Base-by-base conservation (phyloP, 1,140 invertebrate genomes). In the Frieseomelitta varia region DNA sequence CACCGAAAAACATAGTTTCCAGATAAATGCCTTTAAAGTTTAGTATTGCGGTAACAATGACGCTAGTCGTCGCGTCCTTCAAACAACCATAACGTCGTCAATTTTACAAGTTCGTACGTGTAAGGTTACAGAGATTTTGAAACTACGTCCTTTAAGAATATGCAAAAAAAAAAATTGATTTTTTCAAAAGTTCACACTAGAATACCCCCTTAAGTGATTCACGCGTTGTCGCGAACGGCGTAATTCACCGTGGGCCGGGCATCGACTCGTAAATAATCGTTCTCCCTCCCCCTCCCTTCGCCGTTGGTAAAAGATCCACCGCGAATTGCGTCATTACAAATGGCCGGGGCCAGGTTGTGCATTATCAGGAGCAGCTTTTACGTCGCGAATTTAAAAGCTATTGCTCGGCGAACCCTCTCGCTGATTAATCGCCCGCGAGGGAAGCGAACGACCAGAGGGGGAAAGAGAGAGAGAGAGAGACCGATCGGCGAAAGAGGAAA, bases 191-290 rank as follows among this genome's bases (percentile, higher is more conserved):
- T n/a, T n/a, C n/a, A n/a, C n/a, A n/a, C n/a, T n/a, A n/a, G n/a
- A n/a, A n/a, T n/a, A n/a, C n/a, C n/a, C n/a, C n/a, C n/a, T n/a
- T n/a, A 86, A 89, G 87, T 77, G 79, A 80, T 86, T 80, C 71
- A 79, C 77, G 72, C 53, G 56, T 24, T 39, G 19, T 24, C n/a
- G 34, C n/a, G 34, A 1, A 2, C 69, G 27, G n/a, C 47, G 34
- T 85, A 82, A 82, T 79, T 87, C 86, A 79, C 61, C 30, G 24
- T 14, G 14, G 39, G 51, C 85, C 30, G 67, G 53, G 12, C 51
- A 78, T 78, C 58, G 79, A 39, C 56, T 86, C 88, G 80, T 88
- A 88, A 89, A 89, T 89, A 88, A 88, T 88, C 75, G 72, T 61
- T 53, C 10, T 24, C 75, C 83, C 79, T 4, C 39, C 39, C 4